Base-by-base conservation (phyloP, 2,113 vertebrate genomes). In the Trematocara macrostoma region DNA sequence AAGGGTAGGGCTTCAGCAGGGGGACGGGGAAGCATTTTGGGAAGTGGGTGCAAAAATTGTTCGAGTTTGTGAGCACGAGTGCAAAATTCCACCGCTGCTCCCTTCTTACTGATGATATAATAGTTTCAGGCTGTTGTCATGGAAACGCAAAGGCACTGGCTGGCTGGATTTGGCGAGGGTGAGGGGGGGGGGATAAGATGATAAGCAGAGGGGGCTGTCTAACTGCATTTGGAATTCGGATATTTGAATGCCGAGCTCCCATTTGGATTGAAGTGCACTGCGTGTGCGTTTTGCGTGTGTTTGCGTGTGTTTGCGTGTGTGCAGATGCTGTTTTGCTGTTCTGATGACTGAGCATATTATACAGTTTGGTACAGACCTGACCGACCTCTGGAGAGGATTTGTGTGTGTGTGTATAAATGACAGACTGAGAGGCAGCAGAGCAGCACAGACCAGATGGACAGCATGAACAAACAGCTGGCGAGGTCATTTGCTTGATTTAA, bases 101-200 rank as follows among this genome's bases (percentile, higher is more conserved):
- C 78, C 26, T 79, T 34, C 67, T 88, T 53, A 31, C 59, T 85
- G 84, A 91, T 94, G 92, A 94, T 83, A 88, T 92, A 92, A 92
- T 88, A 89, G 87, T 90, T 93, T 90, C 78, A 84, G 84, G 79
- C 61, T 8, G 90, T 94, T 90, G 89, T 84, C 88, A 88, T 93
- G 87, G 92, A 87, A 92, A 94, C 87, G 8, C 79, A 78, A 52
- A 83, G 87, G 87, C 82, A 88, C 89, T 61, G 52, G 23, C 86
- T 87, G 85, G 85, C 26, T 91, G 74, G 85, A 88, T 90, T 84
- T 92, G 87, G 49, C 56, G 20, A 15, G 78, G 85, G 29, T 45
- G 0, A 2, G 6, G 52, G 1, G 8, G 52, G 69, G 85, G 42
- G 80, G 5, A 4, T 9, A 56, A 71, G 79, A 88, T 56, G 84